A percentile compares a stretch with the other conserved stretches of the same genome.
These are phyloP conservation scores for Solenopsis invicta DNA, from an alignment of 1,140 invertebrate species.

Conservation along the genomic window DNA sequence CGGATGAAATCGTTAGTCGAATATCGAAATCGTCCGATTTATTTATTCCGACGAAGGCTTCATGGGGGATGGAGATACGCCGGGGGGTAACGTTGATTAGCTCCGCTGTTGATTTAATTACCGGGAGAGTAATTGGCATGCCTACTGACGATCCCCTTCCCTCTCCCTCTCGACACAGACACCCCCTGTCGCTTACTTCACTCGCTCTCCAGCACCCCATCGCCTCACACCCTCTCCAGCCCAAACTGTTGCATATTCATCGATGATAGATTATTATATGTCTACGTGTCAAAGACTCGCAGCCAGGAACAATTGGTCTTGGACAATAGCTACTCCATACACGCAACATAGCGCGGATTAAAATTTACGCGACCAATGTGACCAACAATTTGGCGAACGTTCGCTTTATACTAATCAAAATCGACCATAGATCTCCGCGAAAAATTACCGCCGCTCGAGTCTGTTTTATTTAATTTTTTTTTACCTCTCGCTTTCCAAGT, in stretches of 20 bases:
- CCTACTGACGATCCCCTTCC: constrained; percentile 75
- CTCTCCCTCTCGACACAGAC: constrained; percentile 53
- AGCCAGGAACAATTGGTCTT: constrained; percentile 37
- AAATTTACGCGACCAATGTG: constrained; percentile 5
- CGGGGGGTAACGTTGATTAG: constrained; percentile 81
- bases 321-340: constrained; percentile 30
- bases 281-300: constrained; percentile 62
- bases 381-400: background rate
- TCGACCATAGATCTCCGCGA: background rate
- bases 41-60: constrained; percentile 75
- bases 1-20: constrained; percentile 61
- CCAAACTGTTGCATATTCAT: constrained; percentile 83
- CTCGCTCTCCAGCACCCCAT: constrained; percentile 67
- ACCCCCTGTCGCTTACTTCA: constrained; percentile 72
- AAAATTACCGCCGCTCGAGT: constrained; percentile 36
- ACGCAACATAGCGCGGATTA: background rate
- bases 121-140: constrained; percentile 82
- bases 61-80: constrained; percentile 29
- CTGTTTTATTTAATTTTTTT: background rate
- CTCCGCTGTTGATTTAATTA: constrained; percentile 84
- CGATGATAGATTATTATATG: constrained; percentile 80
- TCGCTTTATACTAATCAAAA: constrained; percentile 25
- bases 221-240: constrained; percentile 59
- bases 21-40: constrained; percentile 74
- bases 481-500: constrained; percentile 4